Evolutionary conservation across 2,888 invertebrate genomes (phyloP).

Genomic region (Siphonodentalium dalli): DNA sequence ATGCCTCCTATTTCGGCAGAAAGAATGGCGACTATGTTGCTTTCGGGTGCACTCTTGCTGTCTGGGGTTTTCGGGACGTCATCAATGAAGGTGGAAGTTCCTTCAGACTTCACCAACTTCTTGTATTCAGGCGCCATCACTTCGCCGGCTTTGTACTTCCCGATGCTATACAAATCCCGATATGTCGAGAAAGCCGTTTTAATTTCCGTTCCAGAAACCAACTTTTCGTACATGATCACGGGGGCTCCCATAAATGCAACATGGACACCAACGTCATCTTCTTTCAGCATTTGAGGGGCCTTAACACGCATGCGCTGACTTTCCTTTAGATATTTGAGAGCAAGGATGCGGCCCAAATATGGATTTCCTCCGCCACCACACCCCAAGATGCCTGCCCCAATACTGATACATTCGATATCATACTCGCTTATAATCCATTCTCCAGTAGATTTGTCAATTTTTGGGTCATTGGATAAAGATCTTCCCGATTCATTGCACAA

Average conservation of each 20-base stretch:
- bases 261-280: slow-evolving; percentile 34
- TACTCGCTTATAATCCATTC: slow-evolving; percentile 53
- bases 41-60: neutral
- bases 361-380: slow-evolving; percentile 61
- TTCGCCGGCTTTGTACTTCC: slow-evolving; percentile 33
- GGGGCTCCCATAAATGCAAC: slow-evolving; percentile 56
- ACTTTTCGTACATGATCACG: slow-evolving; percentile 43
- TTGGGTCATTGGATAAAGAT: slow-evolving; percentile 23
- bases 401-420: slow-evolving; percentile 57
- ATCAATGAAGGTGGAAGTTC: slow-evolving; percentile 37
- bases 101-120: slow-evolving; percentile 29
- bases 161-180: slow-evolving; percentile 34
- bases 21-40: slow-evolving; percentile 39
- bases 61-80: slow-evolving; percentile 27
- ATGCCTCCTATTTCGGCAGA: slow-evolving; percentile 56
- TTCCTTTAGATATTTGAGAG: slow-evolving; percentile 32
- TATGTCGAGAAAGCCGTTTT: slow-evolving; percentile 36
- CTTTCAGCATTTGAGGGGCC: slow-evolving; percentile 38
- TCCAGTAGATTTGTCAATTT: slow-evolving; percentile 34
- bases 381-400: slow-evolving; percentile 59
- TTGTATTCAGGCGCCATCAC: slow-evolving; percentile 28
- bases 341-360: slow-evolving; percentile 42
- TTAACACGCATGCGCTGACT: slow-evolving; percentile 50
- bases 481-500: neutral
- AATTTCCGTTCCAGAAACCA: slow-evolving; percentile 39